phyloP scores from a whole-genome alignment of 2,888 invertebrate species.

The Idaea aversata region DNA sequence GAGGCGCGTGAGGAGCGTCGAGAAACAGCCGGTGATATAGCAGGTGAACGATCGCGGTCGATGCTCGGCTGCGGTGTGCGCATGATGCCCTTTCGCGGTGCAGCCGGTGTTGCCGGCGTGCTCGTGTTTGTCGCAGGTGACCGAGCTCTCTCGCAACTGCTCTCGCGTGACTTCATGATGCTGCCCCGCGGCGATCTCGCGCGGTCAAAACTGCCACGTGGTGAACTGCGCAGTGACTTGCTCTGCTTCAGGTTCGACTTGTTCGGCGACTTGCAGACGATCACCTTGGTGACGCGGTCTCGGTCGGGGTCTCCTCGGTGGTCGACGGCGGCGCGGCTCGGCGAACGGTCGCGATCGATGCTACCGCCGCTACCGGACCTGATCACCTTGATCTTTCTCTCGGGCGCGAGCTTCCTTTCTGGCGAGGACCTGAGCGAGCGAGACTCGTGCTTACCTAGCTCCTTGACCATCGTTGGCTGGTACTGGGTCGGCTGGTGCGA shows the following conservation, averaged over 20 bases:
- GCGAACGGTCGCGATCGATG: conserved; percentile 66
- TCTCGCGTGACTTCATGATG: conserved; percentile 74
- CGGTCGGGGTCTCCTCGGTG: conserved; percentile 69
- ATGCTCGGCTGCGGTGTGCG: conserved; percentile 75
- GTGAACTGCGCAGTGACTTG: conserved; percentile 79
- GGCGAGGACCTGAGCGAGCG: conserved; percentile 78
- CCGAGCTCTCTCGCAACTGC: conserved; percentile 64
- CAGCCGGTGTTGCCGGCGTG: conserved; percentile 70
- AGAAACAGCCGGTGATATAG: conserved; percentile 68
- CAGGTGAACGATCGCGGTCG: conserved; percentile 68
- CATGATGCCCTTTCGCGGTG: conserved; percentile 77
- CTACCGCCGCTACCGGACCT: conserved; percentile 79
- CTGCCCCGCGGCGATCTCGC: conserved; percentile 72
- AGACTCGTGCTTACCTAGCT: conserved; percentile 89
- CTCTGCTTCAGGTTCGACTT: conserved; percentile 77
- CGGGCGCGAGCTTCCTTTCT: conserved; percentile 59
- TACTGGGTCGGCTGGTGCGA: conserved; percentile 96
- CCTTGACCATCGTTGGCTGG: conserved; percentile 92
- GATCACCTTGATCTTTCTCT: conserved; percentile 70
- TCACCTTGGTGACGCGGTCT: conserved; percentile 74
- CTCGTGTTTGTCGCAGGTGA: conserved; percentile 65
- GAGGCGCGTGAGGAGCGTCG: conserved; percentile 52
- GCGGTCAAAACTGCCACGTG: conserved; percentile 79
- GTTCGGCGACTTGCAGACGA: conserved; percentile 75
- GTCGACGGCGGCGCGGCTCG: conserved; percentile 42